Evolutionary conservation across 2,888 invertebrate genomes (phyloP).

Genomic region (Cremastobaeus sp.): DNA sequence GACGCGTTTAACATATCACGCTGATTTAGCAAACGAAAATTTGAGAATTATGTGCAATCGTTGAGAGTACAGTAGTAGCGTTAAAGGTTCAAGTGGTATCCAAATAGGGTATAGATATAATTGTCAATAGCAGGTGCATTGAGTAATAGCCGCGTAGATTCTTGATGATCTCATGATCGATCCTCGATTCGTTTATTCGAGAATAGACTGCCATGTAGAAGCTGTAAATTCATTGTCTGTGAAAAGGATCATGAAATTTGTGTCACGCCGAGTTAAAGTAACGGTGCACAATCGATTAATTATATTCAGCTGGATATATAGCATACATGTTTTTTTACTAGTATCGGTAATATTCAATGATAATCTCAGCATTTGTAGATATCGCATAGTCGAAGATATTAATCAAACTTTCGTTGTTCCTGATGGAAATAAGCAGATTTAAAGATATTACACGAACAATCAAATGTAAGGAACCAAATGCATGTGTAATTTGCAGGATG

Average conservation of each 20-base stretch:
- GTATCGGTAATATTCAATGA: constrained; percentile 18
- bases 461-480: too few species aligned
- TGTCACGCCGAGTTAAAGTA: too few species aligned
- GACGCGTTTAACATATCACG: constrained; percentile 43
- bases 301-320: not conserved
- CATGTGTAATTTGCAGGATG: too few species aligned
- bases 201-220: constrained; percentile 55
- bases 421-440: too few species aligned
- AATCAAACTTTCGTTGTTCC: too few species aligned
- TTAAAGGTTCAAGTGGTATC: constrained; percentile 19
- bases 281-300: not conserved
- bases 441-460: too few species aligned
- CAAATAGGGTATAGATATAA: constrained; percentile 24
- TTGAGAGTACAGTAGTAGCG: constrained; percentile 18
- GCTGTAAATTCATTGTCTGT: constrained; percentile 36
- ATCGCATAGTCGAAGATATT: too few species aligned
- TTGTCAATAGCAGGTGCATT: constrained; percentile 39
- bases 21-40: constrained; percentile 34
- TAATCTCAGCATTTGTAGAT: constrained; percentile 36
- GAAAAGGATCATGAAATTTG: constrained; percentile 6
- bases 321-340: constrained; percentile 25
- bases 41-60: constrained; percentile 55
- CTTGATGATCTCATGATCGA: constrained; percentile 40
- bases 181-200: constrained; percentile 37
- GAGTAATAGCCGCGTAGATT: constrained; percentile 38